phyloP scores from a whole-genome alignment of 2,113 vertebrate genomes.

The Phrynocephalus versicolor region DNA sequence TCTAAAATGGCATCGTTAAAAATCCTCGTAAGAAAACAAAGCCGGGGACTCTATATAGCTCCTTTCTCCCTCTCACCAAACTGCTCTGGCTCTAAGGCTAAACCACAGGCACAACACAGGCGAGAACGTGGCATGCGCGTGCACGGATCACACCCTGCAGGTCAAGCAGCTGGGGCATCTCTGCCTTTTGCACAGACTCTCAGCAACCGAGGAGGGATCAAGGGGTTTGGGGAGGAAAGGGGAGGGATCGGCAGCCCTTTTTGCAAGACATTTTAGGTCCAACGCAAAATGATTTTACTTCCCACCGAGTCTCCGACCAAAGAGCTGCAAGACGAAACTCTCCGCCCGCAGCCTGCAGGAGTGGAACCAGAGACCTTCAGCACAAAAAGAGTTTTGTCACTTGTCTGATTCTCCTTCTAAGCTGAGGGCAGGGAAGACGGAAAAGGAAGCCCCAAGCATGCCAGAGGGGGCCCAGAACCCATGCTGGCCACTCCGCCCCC shows the following conservation, averaged over 20 bases:
- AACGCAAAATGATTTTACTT: conserved; percentile 37
- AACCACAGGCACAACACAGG: conserved; percentile 49
- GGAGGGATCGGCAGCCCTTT: rapidly evolving
- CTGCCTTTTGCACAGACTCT: rapidly evolving
- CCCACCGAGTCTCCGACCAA: not conserved
- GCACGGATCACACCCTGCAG: rapidly evolving
- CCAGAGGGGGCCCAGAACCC: too few species aligned
- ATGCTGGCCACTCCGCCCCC: rapidly evolving
- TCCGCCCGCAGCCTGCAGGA: too few species aligned
- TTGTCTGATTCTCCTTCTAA: not conserved
- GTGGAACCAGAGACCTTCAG: not conserved
- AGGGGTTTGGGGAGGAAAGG: rapidly evolving
- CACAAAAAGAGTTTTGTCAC: not conserved
- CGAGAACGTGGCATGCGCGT: conserved; percentile 53
- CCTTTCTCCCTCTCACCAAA: not conserved
- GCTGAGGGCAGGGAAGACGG: not conserved
- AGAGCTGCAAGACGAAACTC: too few species aligned
- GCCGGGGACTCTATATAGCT: conserved; percentile 16
- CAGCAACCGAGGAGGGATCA: too few species aligned
- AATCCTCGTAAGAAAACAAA: not conserved
- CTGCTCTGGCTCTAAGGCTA: conserved; percentile 21
- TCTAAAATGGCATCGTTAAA: not conserved
- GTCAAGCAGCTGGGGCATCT: rapidly evolving
- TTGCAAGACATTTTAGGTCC: conserved; percentile 2
- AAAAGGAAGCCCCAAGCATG: not conserved